Conservation (phyloP, 2,797 vertebrate species). For the Iguana delicatissima region DNA sequence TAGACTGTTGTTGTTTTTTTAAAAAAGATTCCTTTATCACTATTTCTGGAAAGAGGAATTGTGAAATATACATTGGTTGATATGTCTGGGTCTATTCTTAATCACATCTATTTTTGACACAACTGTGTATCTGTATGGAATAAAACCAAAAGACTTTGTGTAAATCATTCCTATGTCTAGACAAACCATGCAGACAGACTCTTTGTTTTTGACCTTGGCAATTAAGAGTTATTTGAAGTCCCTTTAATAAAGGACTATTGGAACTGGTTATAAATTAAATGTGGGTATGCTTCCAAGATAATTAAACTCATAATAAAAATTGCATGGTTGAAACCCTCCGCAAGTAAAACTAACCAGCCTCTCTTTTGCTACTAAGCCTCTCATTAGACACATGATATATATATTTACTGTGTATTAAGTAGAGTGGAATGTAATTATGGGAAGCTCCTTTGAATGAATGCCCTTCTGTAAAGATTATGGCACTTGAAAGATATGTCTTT, state of each 20-base stretch:
- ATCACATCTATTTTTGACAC: slow-evolving; percentile 32
- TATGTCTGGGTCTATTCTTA: background rate
- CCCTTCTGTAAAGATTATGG: slow-evolving; percentile 28
- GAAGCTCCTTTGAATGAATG: slow-evolving; percentile 46
- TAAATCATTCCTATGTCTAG: slow-evolving; percentile 41
- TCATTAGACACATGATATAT: slow-evolving; percentile 41
- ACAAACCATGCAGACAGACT: slow-evolving; percentile 36
- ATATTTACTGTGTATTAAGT: slow-evolving; percentile 56
- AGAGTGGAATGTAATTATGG: slow-evolving; percentile 19
- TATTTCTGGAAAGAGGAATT: slow-evolving; percentile 20
- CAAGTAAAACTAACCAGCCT: slow-evolving; percentile 45
- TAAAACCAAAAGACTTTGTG: slow-evolving; percentile 14
- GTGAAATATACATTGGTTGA: slow-evolving; percentile 40
- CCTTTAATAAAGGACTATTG: slow-evolving; percentile 38
- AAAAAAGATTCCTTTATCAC: background rate
- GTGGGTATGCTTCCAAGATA: background rate
- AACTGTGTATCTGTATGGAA: background rate
- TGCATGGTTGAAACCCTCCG: slow-evolving; percentile 41
- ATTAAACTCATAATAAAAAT: slow-evolving; percentile 43
- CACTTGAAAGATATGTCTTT: slow-evolving; percentile 36
- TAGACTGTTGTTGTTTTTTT: background rate
- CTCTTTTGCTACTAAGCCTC: slow-evolving; percentile 32
- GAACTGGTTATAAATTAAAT: slow-evolving; percentile 51
- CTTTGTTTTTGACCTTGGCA: slow-evolving; percentile 40
- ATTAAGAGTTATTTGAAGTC: slow-evolving; percentile 27